Evolutionary conservation across 2,113 vertebrate genomes (phyloP).

Genomic region (Lagopus leucura): DNA sequence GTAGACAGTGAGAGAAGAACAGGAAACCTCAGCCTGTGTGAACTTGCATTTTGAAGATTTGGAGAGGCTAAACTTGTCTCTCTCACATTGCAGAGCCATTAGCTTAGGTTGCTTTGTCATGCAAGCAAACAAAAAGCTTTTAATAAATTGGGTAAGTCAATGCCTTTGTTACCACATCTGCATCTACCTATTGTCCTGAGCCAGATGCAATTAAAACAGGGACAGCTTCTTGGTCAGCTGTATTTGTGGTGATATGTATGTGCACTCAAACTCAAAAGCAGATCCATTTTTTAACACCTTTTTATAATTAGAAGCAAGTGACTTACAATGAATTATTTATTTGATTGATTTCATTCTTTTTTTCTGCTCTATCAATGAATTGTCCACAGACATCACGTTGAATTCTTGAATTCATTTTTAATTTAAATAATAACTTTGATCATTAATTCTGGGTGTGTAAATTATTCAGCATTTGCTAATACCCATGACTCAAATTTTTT

Average conservation of each 20-base stretch:
- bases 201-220: slow-evolving; percentile 54
- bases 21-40: not conserved
- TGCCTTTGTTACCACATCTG: slow-evolving; percentile 18
- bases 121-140: slow-evolving; percentile 19
- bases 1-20: not conserved
- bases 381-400: slow-evolving; percentile 1
- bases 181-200: slow-evolving; percentile 26
- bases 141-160: slow-evolving; percentile 10
- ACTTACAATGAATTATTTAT: slow-evolving; percentile 65
- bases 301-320: slow-evolving; percentile 48
- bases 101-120: slow-evolving; percentile 6
- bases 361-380: slow-evolving; percentile 29
- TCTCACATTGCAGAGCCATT: not conserved
- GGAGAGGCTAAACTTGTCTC: not conserved
- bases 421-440: slow-evolving; percentile 42
- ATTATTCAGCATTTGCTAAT: slow-evolving; percentile 28
- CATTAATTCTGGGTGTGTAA: not conserved
- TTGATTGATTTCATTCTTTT: slow-evolving; percentile 57
- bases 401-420: slow-evolving; percentile 52
- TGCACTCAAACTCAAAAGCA: not conserved
- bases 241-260: not conserved
- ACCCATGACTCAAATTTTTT: not conserved
- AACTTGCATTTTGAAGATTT: not conserved
- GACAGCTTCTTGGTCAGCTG: slow-evolving; percentile 21
- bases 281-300: slow-evolving; percentile 56